Evolutionary conservation across 1,140 invertebrate genomes (phyloP), one percentile per base, ranked within the genome.

Genomic region (Phortica variegata): DNA sequence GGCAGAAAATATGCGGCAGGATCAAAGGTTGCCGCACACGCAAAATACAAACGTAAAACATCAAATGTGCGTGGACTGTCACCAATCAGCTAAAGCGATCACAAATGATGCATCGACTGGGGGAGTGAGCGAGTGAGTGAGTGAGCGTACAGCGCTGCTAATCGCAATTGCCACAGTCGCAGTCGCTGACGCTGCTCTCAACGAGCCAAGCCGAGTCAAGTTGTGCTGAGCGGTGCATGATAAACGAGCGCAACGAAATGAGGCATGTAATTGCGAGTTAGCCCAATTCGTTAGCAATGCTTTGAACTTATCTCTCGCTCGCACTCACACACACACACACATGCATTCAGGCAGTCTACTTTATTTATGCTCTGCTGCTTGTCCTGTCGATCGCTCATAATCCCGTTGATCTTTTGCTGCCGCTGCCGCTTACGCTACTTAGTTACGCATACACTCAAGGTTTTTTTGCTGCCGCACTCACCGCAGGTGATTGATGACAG

Each of bases 241-340:
- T 43, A 33, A 51, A 43, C 29, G 52, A 47, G 56, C 49, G 49
- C 65, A 47, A 47, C 47, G 63, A 60, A 68, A 68, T 63, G 63
- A 68, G 60, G 63, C 62, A 63, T 66, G 62, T 66, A 66, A 66
- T 66, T 66, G 59, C 63, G 68, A 66, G 62, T 66, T 66, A 66
- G 62, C 56, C 49, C 55, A 58, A 45, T n/a, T 56, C 62, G n/a
- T 66, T 56, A 68, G 62, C 62, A n/a, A n/a, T n/a, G n/a, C n/a
- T n/a, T n/a, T n/a, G n/a, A n/a, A n/a, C n/a, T n/a, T n/a, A n/a
- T n/a, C n/a, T n/a, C n/a, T n/a, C n/a, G n/a, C n/a, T n/a, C n/a
- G n/a, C n/a, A n/a, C n/a, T n/a, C n/a, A n/a, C n/a, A n/a, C n/a
- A n/a, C n/a, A n/a, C n/a, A n/a, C n/a, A n/a, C n/a, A n/a, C n/a